These are phyloP conservation scores for Eretmochelys imbricata DNA, from an alignment of 2,113 vertebrate genomes.

Conservation along the genomic window DNA sequence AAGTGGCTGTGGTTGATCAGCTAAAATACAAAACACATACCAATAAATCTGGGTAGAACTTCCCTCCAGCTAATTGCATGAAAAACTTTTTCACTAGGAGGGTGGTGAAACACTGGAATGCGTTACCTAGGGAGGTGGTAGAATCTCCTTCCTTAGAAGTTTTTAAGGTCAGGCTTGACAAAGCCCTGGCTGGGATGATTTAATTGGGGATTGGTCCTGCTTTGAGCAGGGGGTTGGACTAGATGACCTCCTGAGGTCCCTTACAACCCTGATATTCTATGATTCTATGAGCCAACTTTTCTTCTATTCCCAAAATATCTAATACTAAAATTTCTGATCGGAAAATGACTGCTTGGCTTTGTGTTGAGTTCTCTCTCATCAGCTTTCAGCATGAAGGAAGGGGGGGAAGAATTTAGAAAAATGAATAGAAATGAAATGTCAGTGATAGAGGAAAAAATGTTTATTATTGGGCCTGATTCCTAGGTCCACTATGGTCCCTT, in stretches of 20 bases:
- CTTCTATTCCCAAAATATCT: conserved; percentile 36
- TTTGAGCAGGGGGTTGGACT: no score
- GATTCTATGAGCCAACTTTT: conserved; percentile 31
- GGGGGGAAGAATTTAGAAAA: background rate
- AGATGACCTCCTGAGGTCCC: no score
- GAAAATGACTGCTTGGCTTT: background rate
- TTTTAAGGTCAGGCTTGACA: no score
- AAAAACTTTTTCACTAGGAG: no score
- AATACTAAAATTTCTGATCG: conserved; percentile 20
- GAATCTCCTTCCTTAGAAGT: no score
- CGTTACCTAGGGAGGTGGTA: no score
- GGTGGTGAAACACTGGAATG: no score
- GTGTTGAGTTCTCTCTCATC: background rate
- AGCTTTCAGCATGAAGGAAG: background rate
- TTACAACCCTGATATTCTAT: no score
- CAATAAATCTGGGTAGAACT: conserved; percentile 34
- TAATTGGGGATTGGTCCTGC: no score
- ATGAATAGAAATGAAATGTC: background rate
- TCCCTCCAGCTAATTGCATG: background rate
- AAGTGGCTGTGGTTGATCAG: conserved; percentile 1
- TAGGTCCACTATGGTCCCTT: background rate
- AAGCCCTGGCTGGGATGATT: no score
- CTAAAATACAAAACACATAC: conserved; percentile 35
- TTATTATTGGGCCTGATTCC: background rate
- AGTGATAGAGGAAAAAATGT: background rate